Evolutionary conservation across 37 sponge, comb jelly and placozoan species (phyloP).

Genomic region (Spongilla lacustris): DNA sequence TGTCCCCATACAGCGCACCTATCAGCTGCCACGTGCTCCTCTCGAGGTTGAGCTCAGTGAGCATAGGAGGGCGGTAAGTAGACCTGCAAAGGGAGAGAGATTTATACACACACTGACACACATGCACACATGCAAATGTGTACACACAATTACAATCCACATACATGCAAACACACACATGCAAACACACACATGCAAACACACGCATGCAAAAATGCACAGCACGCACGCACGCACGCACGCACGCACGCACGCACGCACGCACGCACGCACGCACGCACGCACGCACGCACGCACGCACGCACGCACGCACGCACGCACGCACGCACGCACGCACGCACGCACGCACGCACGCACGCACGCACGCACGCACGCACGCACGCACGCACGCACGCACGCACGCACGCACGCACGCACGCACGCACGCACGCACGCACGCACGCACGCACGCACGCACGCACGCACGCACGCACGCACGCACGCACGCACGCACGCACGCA

Average conservation of each 20-base stretch:
- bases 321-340: conserved; percentile 15
- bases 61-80: neutral
- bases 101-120: neutral
- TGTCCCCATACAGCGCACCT: conserved; percentile 35
- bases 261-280: neutral
- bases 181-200: conserved; percentile 36
- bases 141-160: too few relatives aligned
- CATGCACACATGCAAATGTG: neutral
- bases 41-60: conserved; percentile 58
- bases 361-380: neutral
- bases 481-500: conserved; percentile 23
- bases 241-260: neutral
- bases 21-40: conserved; percentile 66
- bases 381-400: conserved; percentile 32
- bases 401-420: conserved; percentile 29
- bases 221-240: conserved; percentile 15
- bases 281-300: conserved; percentile 21
- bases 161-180: conserved; percentile 5
- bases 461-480: conserved; percentile 12
- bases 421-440: too few relatives aligned
- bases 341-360: neutral
- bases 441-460: conserved; percentile 9
- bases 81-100: neutral
- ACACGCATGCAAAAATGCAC: conserved; percentile 38
- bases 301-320: conserved; percentile 36